Base-by-base conservation (phyloP, 1,140 invertebrate genomes). In the Teleopsis dalmanni region DNA sequence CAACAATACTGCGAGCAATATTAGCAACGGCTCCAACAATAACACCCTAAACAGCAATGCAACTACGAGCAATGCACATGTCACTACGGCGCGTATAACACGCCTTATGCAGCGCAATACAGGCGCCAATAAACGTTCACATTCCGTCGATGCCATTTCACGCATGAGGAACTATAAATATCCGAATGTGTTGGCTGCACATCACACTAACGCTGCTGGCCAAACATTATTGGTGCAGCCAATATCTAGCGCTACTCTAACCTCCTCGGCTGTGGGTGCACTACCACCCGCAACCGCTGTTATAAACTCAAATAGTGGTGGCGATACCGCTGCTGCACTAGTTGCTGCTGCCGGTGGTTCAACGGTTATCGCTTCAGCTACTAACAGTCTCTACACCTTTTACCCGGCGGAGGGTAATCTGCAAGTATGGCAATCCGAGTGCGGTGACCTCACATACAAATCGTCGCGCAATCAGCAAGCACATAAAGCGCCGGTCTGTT, bases 341-440 rank as follows among this genome's bases (percentile, higher is more conserved):
- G 42, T 47, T 13, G 47, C 53, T 50, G 47, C 50, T 44, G 50
- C 50, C 31, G 50, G 50, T 52, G 50, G 46, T 18, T 62, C 65
- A 16, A 62, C 65, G n/a, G 62, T 67, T 19, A 68, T 67, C 33
- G 65, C 64, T 31, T 68, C 65, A 22, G 55, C 65, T 34, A 70
- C 66, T 29, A 65, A 67, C 43, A 70, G 66, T 36, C 52, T 70
- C 19, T 70, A 70, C 48, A 70, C 67, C 14, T 70, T 70, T 47
- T 70, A 70, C 53, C 67, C 67, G 51, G 67, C 67, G 16, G 67
- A 70, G 54, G 67, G 67, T 1, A 67, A 65, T 55, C 54, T 70
- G 21, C 62, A 70, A 49, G 60, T 70, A 40, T 70, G 64, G 65
- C 64, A 68, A 48, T 64, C 67, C 6, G 62, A 70, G 38, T 60